Evolutionary conservation across 2,888 invertebrate genomes (phyloP).

Genomic region (Disparrhopalites patrizii): DNA sequence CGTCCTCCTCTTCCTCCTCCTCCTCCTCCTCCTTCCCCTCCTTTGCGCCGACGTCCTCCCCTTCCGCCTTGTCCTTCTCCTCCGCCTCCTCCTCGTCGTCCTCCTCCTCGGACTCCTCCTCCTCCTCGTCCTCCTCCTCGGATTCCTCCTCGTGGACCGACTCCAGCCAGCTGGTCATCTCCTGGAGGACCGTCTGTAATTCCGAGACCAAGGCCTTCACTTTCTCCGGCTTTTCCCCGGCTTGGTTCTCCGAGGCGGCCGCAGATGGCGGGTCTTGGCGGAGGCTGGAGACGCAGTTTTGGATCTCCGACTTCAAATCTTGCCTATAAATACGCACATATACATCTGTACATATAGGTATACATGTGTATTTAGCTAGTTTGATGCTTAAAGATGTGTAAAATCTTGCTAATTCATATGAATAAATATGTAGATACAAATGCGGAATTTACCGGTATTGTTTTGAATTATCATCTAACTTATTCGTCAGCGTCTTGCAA

Average conservation of each 20-base stretch:
- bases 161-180: constrained; percentile 41
- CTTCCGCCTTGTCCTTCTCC: constrained; percentile 19
- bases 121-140: background rate
- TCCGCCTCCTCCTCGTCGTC: constrained; percentile 20
- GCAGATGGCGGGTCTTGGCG: constrained; percentile 19
- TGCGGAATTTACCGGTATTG: constrained; percentile 73
- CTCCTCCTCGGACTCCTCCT: constrained; percentile 4
- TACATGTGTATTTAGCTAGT: no score
- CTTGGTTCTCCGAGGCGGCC: background rate
- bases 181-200: constrained; percentile 29
- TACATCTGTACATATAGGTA: background rate
- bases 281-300: constrained; percentile 45
- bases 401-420: no score
- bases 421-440: background rate
- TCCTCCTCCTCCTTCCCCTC: constrained; percentile 21
- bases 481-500: constrained; percentile 82
- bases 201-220: constrained; percentile 35
- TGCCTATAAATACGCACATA: constrained; percentile 40
- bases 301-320: constrained; percentile 47
- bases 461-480: constrained; percentile 81
- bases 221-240: constrained; percentile 22
- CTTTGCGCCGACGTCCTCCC: constrained; percentile 23
- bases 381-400: no score
- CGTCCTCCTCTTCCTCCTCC: constrained; percentile 9
- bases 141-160: constrained; percentile 8